These are phyloP conservation scores for Eupristina koningsbergeri DNA, from an alignment of 1,140 invertebrate genomes.

Conservation along the genomic window DNA sequence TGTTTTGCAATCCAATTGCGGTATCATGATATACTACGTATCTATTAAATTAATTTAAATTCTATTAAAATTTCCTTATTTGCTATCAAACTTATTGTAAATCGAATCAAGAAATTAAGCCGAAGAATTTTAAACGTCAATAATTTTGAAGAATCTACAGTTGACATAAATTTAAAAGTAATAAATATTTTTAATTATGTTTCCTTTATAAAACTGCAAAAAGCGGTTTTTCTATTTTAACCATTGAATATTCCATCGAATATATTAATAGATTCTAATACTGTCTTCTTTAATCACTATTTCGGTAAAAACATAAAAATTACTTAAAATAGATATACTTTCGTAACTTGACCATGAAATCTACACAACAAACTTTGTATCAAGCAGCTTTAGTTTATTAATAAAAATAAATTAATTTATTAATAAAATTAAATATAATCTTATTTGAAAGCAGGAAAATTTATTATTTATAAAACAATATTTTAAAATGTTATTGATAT, in stretches of 20 bases:
- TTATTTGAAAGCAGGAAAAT: not conserved
- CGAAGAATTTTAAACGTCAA: not conserved
- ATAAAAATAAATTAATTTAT: not conserved
- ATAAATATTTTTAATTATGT: not conserved
- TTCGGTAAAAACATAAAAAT: not conserved
- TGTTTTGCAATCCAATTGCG: conserved; percentile 13
- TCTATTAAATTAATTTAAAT: not conserved
- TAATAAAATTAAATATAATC: not conserved
- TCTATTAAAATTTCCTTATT: conserved; percentile 17
- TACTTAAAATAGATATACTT: not conserved
- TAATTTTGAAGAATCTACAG: not conserved
- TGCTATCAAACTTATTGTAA: not conserved
- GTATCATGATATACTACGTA: not conserved
- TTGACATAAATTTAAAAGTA: not conserved
- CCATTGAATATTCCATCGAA: not conserved
- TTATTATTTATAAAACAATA: not conserved
- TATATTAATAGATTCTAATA: not conserved
- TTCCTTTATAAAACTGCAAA: too few species aligned
- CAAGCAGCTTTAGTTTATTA: too few species aligned
- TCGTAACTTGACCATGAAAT: too few species aligned
- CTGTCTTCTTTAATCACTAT: not conserved
- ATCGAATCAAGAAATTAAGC: not conserved
- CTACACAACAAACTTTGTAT: too few species aligned
- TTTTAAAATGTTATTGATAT: not conserved
- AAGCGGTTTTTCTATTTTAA: not conserved